Evolutionary conservation across 1,140 invertebrate genomes (phyloP).

Genomic region (Dysdera silvatica): DNA sequence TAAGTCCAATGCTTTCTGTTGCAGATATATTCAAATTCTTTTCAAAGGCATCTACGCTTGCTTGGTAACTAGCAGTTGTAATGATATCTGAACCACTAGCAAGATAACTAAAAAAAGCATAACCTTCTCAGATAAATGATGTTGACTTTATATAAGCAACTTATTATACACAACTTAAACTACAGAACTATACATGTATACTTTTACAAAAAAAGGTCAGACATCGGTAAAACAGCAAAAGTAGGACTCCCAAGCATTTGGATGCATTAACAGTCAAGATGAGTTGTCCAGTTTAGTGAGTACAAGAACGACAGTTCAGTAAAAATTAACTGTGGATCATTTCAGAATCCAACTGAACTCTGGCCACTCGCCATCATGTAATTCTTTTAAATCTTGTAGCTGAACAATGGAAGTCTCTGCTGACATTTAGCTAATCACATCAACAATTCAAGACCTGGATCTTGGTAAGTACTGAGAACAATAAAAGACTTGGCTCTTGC

Average conservation of each 20-base stretch:
- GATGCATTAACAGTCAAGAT: not conserved
- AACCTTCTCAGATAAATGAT: conserved; percentile 33
- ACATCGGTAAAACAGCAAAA: not conserved
- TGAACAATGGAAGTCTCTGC: too few relatives aligned
- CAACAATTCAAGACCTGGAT: too few relatives aligned
- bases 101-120: conserved; percentile 36
- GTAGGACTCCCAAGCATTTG: not conserved
- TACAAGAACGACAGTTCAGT: too few relatives aligned
- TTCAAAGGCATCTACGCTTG: conserved; percentile 66
- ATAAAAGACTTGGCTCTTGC: too few relatives aligned
- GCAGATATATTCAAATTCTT: conserved; percentile 57
- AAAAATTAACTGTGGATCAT: too few relatives aligned
- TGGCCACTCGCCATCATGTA: too few relatives aligned
- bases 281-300: not conserved
- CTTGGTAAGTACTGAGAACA: too few relatives aligned
- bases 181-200: not conserved
- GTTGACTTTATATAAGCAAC: not conserved
- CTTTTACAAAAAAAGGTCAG: not conserved
- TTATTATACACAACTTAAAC: not conserved
- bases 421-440: too few relatives aligned
- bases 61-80: conserved; percentile 81
- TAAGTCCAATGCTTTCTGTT: conserved; percentile 56
- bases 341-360: too few relatives aligned
- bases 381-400: too few relatives aligned
- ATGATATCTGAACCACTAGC: conserved; percentile 74